These are phyloP conservation scores for Drosophila paranaensis DNA, from an alignment of 2,888 invertebrate species.

Conservation along the genomic window DNA sequence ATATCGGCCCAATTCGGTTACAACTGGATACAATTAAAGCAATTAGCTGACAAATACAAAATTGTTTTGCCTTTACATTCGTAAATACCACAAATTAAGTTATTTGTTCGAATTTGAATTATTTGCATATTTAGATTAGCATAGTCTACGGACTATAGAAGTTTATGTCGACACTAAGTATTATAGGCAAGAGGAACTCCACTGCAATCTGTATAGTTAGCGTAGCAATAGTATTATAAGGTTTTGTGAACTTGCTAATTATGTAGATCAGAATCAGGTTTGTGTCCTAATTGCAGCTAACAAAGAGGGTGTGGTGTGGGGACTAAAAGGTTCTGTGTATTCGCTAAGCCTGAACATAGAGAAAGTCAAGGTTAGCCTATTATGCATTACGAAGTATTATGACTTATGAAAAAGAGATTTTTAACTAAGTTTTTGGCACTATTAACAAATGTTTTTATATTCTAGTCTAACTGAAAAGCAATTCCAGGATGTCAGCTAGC, in stretches of 20 bases:
- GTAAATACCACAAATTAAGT: background rate
- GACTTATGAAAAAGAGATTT: no score
- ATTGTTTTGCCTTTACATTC: slow-evolving; percentile 5
- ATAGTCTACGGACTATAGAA: background rate
- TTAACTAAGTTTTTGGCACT: no score
- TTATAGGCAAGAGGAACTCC: background rate
- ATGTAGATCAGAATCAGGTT: slow-evolving; percentile 12
- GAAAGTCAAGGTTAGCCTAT: background rate
- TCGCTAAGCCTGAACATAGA: background rate
- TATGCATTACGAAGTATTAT: no score
- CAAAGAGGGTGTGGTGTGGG: no score
- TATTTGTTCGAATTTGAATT: slow-evolving; percentile 5
- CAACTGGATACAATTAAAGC: slow-evolving; percentile 20
- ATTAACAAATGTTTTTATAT: no score
- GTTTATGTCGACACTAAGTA: background rate
- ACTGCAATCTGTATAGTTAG: background rate
- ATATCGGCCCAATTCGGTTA: slow-evolving; percentile 26
- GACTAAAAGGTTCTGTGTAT: background rate
- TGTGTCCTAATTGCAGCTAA: slow-evolving; percentile 1
- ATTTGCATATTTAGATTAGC: slow-evolving; percentile 1
- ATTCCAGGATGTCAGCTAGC: no score
- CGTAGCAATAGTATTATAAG: background rate
- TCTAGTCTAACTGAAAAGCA: no score
- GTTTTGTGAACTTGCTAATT: background rate
- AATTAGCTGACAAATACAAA: slow-evolving; percentile 21